Conservation (phyloP, 2,113 vertebrate genomes). For the Peromyscus leucopus region DNA sequence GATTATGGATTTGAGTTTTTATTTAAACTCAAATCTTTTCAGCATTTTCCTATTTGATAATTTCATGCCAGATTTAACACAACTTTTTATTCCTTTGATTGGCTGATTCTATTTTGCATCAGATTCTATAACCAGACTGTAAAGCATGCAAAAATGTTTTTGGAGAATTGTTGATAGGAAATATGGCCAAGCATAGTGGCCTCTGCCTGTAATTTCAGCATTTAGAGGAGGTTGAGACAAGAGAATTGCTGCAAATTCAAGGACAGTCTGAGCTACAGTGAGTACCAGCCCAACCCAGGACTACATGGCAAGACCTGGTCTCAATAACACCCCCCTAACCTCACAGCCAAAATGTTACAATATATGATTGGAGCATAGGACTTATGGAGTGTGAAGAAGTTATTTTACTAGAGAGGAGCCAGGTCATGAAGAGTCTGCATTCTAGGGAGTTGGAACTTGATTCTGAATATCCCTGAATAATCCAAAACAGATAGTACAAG, state of each 20-base stretch:
- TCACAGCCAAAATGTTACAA: not conserved
- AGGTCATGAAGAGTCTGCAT: not conserved
- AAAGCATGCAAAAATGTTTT: not conserved
- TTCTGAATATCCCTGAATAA: not conserved
- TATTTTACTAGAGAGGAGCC: not conserved
- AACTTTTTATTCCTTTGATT: not conserved
- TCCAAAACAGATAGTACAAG: not conserved
- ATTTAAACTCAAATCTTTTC: not conserved
- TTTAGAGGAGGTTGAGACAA: not conserved
- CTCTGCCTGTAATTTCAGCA: not conserved
- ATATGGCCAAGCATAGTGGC: not conserved
- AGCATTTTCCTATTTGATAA: not conserved
- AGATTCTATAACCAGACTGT: not conserved
- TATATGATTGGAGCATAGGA: not conserved
- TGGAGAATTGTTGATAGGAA: conserved; percentile 5
- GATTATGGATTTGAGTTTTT: conserved; percentile 1
- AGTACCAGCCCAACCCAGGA: not conserved
- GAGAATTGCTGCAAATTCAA: not conserved
- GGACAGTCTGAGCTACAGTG: not conserved
- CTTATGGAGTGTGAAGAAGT: not conserved
- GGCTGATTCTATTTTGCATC: not conserved
- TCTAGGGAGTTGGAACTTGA: not conserved
- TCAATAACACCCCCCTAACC: not conserved
- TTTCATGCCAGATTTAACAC: not conserved
- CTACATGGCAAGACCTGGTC: not conserved